phyloP scores from a whole-genome alignment of 2,113 vertebrate genomes.

The Oreochromis spilurus region DNA sequence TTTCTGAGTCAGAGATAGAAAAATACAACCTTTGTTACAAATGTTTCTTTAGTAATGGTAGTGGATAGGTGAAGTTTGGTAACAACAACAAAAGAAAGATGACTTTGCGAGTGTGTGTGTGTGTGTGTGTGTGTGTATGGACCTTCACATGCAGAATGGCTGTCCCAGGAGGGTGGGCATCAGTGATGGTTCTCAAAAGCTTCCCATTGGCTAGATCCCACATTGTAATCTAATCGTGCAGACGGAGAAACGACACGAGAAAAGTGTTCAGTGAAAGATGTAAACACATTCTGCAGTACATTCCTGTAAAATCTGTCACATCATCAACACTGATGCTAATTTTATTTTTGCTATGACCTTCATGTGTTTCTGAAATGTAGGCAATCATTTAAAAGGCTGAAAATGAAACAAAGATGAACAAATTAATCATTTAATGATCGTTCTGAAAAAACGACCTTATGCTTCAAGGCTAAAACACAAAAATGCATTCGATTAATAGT shows the following conservation, averaged over 20 bases:
- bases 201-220: conserved; percentile 98
- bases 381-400: fast-evolving
- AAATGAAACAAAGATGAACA: background rate
- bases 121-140: background rate
- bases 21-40: background rate
- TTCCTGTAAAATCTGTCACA: background rate
- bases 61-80: background rate
- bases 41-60: background rate
- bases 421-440: background rate
- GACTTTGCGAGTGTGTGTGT: background rate
- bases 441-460: fast-evolving
- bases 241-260: background rate
- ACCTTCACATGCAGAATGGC: conserved; percentile 96
- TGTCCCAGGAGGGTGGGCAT: conserved; percentile 95
- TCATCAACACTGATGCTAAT: background rate
- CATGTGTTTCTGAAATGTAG: background rate
- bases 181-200: conserved; percentile 90
- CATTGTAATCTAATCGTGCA: conserved; percentile 86
- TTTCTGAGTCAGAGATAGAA: background rate
- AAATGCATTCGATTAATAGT: background rate
- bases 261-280: background rate
- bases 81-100: background rate
- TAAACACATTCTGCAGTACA: background rate
- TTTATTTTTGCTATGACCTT: background rate
- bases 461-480: background rate